Base-by-base conservation (phyloP, 1,140 invertebrate species). In the Stenopsyche tienmushanensis region DNA sequence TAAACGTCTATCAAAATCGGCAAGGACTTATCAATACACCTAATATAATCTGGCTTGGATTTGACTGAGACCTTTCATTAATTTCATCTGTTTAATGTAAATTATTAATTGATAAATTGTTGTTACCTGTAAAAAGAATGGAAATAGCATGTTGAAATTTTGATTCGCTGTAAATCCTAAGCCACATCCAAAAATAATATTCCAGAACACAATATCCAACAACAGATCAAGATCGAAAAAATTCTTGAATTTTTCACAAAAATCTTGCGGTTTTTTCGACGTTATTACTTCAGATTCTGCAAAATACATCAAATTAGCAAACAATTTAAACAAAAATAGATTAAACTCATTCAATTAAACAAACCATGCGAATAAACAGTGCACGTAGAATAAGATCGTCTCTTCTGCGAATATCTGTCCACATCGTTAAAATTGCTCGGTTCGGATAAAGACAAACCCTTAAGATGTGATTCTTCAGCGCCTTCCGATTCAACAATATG, bases 141-240 rank as follows among this genome's bases (percentile, higher is more conserved):
- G 87, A 59, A 82, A 87, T 49, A 90, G 77, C 76, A 89, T 81
- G 62, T 86, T 87, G 71, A 89, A 90, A 71, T 87, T 87, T 17
- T 86, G 81, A 54, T 87, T 85, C 0, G 86, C 84, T 5, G 86
- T 86, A 62, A 88, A 87, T 42, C 82, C 84, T 5, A 89, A 71
- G 1, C 84, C 83, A 59, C 86, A 81, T 21, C 87, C 87, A 34
- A 87, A 75, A 47, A 85, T 80, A 1, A 89, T 83, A 72, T 87
- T 88, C 20, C 87, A 73, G 66, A 88, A 90, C 0, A 80, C 76
- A 0, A 73, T 55, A 73, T 86, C 82, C 70, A 80, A 80, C 2
- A 89, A 72, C 39, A 90, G 73, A 44, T 87, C 83, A 47, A 89
- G 77, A 71, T 87, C 87, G 41, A 83, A 80, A 42, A 82, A 71